A percentile compares a stretch with the other conserved stretches of the same genome.
These are phyloP conservation scores for Glaucomys volans DNA, from an alignment of 2,113 vertebrate genomes.

Conservation along the genomic window DNA sequence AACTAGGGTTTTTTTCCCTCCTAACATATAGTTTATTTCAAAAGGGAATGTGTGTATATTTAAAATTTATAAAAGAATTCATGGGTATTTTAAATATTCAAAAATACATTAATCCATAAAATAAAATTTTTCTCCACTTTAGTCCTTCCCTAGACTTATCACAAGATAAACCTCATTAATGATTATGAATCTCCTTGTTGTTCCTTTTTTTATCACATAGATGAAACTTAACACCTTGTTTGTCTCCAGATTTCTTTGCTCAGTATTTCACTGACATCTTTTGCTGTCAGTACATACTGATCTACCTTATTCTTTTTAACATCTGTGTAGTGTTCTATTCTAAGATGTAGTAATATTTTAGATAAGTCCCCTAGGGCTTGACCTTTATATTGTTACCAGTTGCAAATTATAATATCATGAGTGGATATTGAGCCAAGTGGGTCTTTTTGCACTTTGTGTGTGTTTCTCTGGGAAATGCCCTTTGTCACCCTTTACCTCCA, in stretches of 20 bases:
- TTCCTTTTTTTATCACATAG: not conserved
- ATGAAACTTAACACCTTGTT: not conserved
- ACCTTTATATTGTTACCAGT: not conserved
- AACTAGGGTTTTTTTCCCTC: not conserved
- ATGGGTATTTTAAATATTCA: constrained; percentile 36
- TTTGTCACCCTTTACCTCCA: not conserved
- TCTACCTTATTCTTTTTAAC: constrained; percentile 12
- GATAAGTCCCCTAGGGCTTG: not conserved
- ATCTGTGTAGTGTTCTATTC: not conserved
- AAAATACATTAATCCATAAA: not conserved
- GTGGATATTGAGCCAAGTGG: not conserved
- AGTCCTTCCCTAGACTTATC: not conserved
- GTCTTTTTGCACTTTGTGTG: not conserved
- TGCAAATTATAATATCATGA: not conserved
- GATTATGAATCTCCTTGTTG: not conserved
- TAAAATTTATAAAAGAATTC: constrained; percentile 32
- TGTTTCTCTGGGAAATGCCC: not conserved
- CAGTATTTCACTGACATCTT: not conserved
- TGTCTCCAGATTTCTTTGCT: not conserved
- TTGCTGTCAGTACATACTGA: not conserved
- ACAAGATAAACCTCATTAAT: not conserved
- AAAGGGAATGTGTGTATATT: not conserved
- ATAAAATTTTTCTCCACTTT: not conserved
- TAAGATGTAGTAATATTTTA: not conserved
- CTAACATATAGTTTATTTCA: constrained; percentile 28